These are phyloP conservation scores for Craseonycteris thonglongyai DNA, from an alignment of 2,113 vertebrate genomes.

Conservation along the genomic window DNA sequence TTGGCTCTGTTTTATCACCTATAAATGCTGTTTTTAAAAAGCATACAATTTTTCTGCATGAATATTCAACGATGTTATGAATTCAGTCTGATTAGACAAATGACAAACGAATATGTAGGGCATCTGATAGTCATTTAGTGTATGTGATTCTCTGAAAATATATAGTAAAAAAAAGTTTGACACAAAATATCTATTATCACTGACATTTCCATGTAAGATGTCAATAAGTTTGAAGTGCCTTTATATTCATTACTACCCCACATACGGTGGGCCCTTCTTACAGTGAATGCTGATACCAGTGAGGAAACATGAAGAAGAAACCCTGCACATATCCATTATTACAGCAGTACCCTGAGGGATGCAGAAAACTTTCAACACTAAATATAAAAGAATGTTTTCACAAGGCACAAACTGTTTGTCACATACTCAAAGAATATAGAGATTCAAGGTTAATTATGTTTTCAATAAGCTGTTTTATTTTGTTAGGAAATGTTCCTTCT, in stretches of 20 bases:
- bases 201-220: neutral
- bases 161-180: neutral
- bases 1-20: neutral
- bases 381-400: conserved; percentile 15
- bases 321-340: neutral
- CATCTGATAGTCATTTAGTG: neutral
- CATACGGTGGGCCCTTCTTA: neutral
- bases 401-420: conserved; percentile 26
- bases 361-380: neutral
- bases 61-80: neutral
- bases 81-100: neutral
- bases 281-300: neutral
- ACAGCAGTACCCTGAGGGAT: neutral
- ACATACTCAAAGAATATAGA: conserved; percentile 7
- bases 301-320: neutral
- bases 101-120: neutral
- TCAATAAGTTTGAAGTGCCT: neutral
- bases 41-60: neutral
- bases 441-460: conserved; percentile 51
- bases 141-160: neutral
- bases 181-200: neutral
- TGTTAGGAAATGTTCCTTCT: conserved; percentile 14
- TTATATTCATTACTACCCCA: neutral
- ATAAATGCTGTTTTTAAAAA: neutral
- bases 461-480: conserved; percentile 49